Conservation (phyloP, 2,113 vertebrate genomes). For the Eupsittula cactorum region DNA sequence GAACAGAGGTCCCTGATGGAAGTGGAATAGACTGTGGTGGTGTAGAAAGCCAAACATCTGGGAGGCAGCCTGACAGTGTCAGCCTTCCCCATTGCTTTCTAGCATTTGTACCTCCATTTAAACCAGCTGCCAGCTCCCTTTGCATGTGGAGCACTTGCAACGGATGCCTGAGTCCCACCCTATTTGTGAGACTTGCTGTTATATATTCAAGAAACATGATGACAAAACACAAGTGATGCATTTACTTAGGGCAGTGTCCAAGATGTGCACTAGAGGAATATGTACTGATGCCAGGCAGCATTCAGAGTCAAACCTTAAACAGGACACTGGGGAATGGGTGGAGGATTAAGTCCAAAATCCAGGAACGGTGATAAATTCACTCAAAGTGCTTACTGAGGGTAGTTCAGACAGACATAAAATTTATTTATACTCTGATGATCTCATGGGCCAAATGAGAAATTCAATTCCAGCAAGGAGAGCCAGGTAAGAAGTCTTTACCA, state of each 20-base stretch:
- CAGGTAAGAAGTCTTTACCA: neutral
- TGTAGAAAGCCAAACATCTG: conserved; percentile 60
- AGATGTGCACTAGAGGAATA: neutral
- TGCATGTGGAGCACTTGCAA: neutral
- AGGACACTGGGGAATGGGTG: neutral
- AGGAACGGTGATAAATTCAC: neutral
- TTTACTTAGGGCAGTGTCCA: neutral
- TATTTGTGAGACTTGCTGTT: neutral
- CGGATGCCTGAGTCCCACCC: neutral
- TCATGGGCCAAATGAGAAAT: neutral
- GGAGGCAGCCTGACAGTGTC: conserved; percentile 2
- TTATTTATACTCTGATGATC: neutral
- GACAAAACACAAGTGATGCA: neutral
- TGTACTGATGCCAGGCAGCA: neutral
- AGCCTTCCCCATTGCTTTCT: neutral
- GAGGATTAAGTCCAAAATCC: neutral
- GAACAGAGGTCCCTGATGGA: neutral
- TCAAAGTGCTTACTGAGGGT: neutral
- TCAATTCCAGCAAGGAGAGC: neutral
- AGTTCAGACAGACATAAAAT: neutral
- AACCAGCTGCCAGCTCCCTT: neutral
- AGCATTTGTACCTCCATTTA: neutral
- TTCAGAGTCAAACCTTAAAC: neutral
- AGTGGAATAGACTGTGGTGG: neutral
- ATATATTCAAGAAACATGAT: neutral